Evolutionary conservation across 2,113 vertebrate species (phyloP), one percentile per base, ranked within the genome.

Genomic region (Anguilla rostrata): DNA sequence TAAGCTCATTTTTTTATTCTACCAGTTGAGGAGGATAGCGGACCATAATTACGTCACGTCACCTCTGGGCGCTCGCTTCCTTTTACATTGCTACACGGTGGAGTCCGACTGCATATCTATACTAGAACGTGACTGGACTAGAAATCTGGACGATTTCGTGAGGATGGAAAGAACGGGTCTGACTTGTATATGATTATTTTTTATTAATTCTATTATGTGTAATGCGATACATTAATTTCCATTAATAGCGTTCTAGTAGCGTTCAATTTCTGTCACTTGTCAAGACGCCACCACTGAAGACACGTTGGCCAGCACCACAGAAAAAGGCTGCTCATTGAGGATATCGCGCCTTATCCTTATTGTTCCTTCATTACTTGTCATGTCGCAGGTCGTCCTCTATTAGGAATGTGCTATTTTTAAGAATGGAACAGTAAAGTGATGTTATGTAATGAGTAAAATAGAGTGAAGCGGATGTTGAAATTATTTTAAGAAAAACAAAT

Each of bases 371-470:
- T 16, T 57, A 34, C 18, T 82, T 82, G 43, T n/a, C 22, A 53
- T 53, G 40, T 53, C 26, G 22, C 39, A 82, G 53, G 43, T 82
- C 39, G 53, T 63, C 20, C 34, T 84, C 22, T 18, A 39, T 9
- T 34, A 89, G 79, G 82, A 78, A 53, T 43, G 8, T 43, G 40
- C 20, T 81, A 79, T 60, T 81, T 39, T 43, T 46, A 60, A 49
- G 79, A 34, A 71, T 43, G 86, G 88, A 82, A 53, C 83, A 82
- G 60, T 39, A 16, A 85, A 18, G 83, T 82, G 29, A 14, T 90
- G 86, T 93, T 91, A 90, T 89, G 90, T 92, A 89, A 91, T 82
- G 83, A 87, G 90, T 88, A 84, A 93, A 93, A 91, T 91, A 91
- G 90, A 29, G 91, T 92, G 90, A 89, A 89, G 87, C 56, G 84